Evolutionary conservation across 2,888 invertebrate genomes (phyloP).

Genomic region (Dicyrtoma fusca): DNA sequence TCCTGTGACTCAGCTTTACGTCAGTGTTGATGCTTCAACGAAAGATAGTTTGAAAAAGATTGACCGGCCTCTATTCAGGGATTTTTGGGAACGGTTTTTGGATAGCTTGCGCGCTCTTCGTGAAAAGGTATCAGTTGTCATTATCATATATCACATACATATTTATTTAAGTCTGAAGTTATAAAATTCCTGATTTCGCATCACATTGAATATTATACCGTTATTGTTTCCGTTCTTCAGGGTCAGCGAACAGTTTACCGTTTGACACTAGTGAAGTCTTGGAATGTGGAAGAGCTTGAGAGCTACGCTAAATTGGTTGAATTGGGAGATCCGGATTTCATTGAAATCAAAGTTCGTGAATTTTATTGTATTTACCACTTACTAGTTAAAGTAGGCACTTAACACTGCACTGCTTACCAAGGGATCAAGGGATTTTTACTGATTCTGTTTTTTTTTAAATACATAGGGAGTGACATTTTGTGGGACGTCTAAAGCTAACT

Average conservation of each 20-base stretch:
- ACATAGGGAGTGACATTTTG: constrained; percentile 66
- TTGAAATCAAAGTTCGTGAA: constrained; percentile 66
- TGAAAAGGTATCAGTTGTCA: constrained; percentile 59
- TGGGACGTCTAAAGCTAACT: constrained; percentile 63
- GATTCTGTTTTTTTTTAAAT: not conserved
- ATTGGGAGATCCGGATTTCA: constrained; percentile 65
- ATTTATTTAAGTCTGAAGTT: constrained; percentile 2
- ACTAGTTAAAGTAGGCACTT: not conserved
- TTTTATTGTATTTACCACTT: too few species aligned
- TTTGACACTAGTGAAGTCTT: constrained; percentile 65
- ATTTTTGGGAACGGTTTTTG: constrained; percentile 66
- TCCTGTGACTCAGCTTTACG: constrained; percentile 66
- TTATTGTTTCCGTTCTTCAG: constrained; percentile 47
- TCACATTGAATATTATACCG: not conserved
- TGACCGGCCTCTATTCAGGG: constrained; percentile 65
- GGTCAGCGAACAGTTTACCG: constrained; percentile 66
- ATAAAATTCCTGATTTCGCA: not conserved
- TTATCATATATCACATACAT: not conserved
- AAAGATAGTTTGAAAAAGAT: constrained; percentile 65
- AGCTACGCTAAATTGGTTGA: constrained; percentile 64
- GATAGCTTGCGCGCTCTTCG: constrained; percentile 63
- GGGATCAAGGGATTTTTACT: not conserved
- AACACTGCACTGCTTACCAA: not conserved
- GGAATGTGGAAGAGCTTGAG: constrained; percentile 65
- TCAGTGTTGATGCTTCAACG: constrained; percentile 66